Evolutionary conservation across 1,140 invertebrate species (phyloP).

Genomic region (Brachionus manjavacas): DNA sequence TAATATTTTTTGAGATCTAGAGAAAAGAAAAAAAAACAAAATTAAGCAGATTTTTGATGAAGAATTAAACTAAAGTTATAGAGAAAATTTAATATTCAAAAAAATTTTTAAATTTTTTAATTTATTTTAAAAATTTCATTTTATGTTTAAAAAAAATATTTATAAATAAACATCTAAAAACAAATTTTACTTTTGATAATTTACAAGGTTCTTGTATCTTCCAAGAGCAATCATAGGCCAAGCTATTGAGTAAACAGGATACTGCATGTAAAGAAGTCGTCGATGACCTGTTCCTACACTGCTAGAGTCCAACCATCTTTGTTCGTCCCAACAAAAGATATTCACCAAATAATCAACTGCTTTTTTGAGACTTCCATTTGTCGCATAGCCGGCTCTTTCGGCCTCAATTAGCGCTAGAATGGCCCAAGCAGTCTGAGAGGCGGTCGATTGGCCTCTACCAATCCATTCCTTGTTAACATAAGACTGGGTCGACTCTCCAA

Average conservation of each 20-base stretch:
- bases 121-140: no score
- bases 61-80: no score
- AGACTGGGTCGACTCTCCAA: conserved; percentile 27
- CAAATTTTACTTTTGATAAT: neutral
- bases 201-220: conserved; percentile 31
- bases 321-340: neutral
- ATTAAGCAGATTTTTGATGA: no score
- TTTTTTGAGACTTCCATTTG: neutral
- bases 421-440: conserved; percentile 25
- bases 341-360: neutral
- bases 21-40: no score
- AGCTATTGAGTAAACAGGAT: conserved; percentile 30
- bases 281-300: conserved; percentile 41
- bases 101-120: no score
- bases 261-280: conserved; percentile 30
- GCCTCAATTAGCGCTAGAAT: conserved; percentile 29
- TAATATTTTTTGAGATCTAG: no score
- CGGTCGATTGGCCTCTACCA: neutral
- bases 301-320: conserved; percentile 19
- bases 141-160: neutral
- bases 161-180: neutral
- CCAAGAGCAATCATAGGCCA: conserved; percentile 32
- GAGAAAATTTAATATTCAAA: no score
- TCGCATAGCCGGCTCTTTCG: neutral
- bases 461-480: conserved; percentile 34